These are phyloP conservation scores for Aphodius granarius DNA, from an alignment of 2,888 invertebrate species.

Conservation along the genomic window DNA sequence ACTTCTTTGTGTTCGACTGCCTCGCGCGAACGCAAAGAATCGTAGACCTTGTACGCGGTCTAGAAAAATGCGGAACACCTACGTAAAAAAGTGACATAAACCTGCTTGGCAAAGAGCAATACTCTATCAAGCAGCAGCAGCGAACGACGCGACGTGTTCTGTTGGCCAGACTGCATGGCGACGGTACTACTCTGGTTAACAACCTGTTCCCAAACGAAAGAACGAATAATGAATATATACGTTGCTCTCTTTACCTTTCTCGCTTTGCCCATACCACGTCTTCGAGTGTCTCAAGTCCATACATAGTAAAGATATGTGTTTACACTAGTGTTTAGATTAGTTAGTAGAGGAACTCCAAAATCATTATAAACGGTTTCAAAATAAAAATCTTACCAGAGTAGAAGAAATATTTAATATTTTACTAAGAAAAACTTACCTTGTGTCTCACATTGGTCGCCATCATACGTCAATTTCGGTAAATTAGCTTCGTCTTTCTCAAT, in stretches of 20 bases:
- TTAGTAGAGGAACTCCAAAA: neutral
- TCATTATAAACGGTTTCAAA: neutral
- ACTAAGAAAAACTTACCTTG: too few relatives aligned
- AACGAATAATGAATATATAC: too few relatives aligned
- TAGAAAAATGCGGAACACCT: neutral
- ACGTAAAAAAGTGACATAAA: neutral
- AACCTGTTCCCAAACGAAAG: neutral
- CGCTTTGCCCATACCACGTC: too few relatives aligned
- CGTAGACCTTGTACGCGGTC: neutral
- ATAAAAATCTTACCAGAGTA: neutral
- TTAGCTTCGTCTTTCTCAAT: neutral
- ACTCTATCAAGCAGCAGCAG: too few relatives aligned
- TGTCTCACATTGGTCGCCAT: slow-evolving; percentile 46
- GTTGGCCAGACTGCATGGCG: neutral
- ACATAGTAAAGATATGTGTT: neutral
- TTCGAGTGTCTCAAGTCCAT: too few relatives aligned
- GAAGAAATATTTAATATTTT: neutral
- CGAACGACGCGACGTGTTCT: neutral
- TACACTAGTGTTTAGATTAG: neutral
- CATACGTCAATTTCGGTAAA: slow-evolving; percentile 26
- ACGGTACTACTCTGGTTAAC: too few relatives aligned
- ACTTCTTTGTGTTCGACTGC: neutral
- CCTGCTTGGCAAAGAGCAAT: neutral
- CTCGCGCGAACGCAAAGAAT: neutral
- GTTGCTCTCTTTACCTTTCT: too few relatives aligned